phyloP scores from a whole-genome alignment of 2,113 vertebrate species.

The Proteles cristata region DNA sequence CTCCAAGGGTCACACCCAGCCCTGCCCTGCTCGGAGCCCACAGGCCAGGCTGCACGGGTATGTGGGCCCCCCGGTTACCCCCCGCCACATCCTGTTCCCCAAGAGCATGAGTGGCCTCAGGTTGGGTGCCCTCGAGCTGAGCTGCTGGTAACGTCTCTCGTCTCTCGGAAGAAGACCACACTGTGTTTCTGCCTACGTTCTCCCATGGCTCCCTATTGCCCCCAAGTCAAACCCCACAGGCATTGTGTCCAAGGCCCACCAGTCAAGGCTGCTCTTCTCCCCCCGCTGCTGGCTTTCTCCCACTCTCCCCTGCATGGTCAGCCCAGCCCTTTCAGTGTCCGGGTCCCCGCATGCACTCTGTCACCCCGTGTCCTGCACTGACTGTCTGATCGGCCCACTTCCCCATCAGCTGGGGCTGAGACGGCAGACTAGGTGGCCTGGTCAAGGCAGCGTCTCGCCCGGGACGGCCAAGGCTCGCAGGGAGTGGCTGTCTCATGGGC shows the following conservation, averaged over 20 bases:
- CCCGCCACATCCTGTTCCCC: too few species aligned
- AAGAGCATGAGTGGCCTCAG: neutral
- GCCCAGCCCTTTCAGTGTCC: neutral
- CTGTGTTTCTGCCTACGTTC: rapidly evolving
- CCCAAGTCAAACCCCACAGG: neutral
- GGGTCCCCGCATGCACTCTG: neutral
- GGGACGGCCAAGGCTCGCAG: neutral
- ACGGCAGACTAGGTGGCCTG: too few species aligned
- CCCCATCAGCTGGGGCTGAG: neutral
- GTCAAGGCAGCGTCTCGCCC: too few species aligned
- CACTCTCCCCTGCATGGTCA: too few species aligned
- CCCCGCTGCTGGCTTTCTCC: neutral
- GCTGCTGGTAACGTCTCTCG: neutral
- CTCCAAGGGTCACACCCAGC: neutral
- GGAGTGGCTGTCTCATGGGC: neutral
- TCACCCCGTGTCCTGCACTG: too few species aligned
- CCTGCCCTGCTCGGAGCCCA: neutral
- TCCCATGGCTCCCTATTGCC: neutral
- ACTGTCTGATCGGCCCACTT: too few species aligned
- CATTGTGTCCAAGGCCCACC: neutral
- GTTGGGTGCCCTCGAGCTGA: rapidly evolving
- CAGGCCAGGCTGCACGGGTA: rapidly evolving
- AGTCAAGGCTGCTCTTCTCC: neutral
- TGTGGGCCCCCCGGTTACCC: too few species aligned
- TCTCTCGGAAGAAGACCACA: neutral